Evolutionary conservation across 2,888 invertebrate genomes (phyloP).

Genomic region (Thereva nobilitata): DNA sequence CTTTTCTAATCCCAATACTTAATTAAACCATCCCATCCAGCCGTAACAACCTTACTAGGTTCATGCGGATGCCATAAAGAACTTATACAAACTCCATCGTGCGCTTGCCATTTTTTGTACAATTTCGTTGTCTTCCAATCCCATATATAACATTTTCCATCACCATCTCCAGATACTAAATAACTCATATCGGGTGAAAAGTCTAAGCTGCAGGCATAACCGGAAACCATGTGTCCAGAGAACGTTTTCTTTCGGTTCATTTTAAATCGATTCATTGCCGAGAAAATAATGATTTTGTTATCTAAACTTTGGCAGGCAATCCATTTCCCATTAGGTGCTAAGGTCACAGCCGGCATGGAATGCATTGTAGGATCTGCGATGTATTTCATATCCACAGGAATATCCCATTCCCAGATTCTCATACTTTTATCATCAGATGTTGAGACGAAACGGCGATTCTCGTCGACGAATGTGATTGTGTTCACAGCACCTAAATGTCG

Average conservation of each 20-base stretch:
- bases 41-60: slow-evolving; percentile 94
- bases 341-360: slow-evolving; percentile 95
- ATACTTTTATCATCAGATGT: slow-evolving; percentile 99
- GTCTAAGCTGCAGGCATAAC: slow-evolving; percentile 95
- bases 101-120: slow-evolving; percentile 98
- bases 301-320: slow-evolving; percentile 99
- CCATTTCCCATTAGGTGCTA: slow-evolving; percentile 98
- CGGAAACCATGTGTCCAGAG: slow-evolving; percentile 98
- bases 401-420: slow-evolving; percentile 99
- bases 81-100: slow-evolving; percentile 95
- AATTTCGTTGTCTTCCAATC: slow-evolving; percentile 99
- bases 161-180: slow-evolving; percentile 96
- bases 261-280: slow-evolving; percentile 95
- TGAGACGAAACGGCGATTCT: slow-evolving; percentile 95
- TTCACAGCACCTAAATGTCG: slow-evolving; percentile 98
- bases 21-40: slow-evolving; percentile 98
- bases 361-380: slow-evolving; percentile 99
- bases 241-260: slow-evolving; percentile 98
- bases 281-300: slow-evolving; percentile 97
- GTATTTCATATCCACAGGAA: slow-evolving; percentile 99
- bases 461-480: slow-evolving; percentile 98
- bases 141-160: slow-evolving; percentile 98
- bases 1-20: slow-evolving; percentile 95
- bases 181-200: slow-evolving; percentile 99
- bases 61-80: slow-evolving; percentile 99